phyloP scores from a whole-genome alignment of 2,113 vertebrate species.

The Regulus satrapa region DNA sequence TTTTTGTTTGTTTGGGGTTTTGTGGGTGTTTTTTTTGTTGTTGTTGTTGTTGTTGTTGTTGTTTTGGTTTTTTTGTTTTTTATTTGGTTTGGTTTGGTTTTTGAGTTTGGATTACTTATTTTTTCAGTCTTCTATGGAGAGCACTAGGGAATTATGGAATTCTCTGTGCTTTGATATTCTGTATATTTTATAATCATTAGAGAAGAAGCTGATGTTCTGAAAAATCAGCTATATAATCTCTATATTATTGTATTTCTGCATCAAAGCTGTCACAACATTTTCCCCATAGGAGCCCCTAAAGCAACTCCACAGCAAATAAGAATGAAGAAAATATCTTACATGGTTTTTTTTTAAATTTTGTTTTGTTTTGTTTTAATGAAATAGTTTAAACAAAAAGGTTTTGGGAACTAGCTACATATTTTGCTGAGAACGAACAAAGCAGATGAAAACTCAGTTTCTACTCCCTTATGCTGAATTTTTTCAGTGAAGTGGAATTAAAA shows the following conservation, averaged over 20 bases:
- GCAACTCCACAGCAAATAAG: background rate
- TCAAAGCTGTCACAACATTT: constrained; percentile 3
- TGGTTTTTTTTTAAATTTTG: too few relatives aligned
- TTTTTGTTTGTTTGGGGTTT: too few relatives aligned
- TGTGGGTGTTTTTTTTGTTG: too few relatives aligned
- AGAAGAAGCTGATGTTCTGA: background rate
- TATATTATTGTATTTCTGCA: background rate
- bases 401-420: background rate
- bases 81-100: background rate
- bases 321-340: accelerated
- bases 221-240: background rate
- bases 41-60: too few relatives aligned
- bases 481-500: background rate
- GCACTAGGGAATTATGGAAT: background rate
- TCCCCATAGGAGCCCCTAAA: background rate
- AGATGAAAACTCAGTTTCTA: background rate
- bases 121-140: background rate
- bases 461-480: background rate
- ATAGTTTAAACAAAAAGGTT: background rate
- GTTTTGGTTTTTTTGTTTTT: background rate
- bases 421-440: background rate
- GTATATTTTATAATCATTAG: background rate
- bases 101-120: background rate
- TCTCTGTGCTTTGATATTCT: background rate
- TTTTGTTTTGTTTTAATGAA: constrained; percentile 3